Evolutionary conservation across 2,797 vertebrate species (phyloP), one percentile per base, ranked within the genome.

Genomic region (Sebastes trivittatus): DNA sequence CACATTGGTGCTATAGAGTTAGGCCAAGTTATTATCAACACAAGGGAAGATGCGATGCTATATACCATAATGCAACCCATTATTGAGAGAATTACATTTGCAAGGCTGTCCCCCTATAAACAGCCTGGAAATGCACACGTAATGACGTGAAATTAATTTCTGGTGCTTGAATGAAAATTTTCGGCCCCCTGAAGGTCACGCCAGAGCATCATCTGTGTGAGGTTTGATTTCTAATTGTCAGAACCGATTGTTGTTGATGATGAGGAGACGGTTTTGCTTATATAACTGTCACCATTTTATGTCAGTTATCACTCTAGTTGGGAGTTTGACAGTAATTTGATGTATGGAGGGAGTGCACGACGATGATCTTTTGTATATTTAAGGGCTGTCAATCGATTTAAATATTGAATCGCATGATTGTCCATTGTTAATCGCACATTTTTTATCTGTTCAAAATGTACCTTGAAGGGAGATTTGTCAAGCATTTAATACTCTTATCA

Each of bases 21-120:
- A 80, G 59, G 78, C 75, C 75, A 87, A 92, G 84, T 93, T 93
- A 87, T 92, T 88, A 93, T 90, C 86, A 89, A 89, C 88, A 90
- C 87, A 78, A 74, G 76, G 62, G 55, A 88, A 78, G 81, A 92
- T 83, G 42, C 78, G 54, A 73, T 73, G 20, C 72, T 80, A 66
- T 71, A 80, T 84, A 80, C 63, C 36, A 76, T 77, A 68, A 84
- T 20, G 76, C 59, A 89, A 87, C 38, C 65, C 55, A 74, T 83
- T 77, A 93, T 75, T 67, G 59, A 46, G 72, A 78, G 36, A 87
- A 87, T 85, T 83, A 75, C 42, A 84, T 84, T 74, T 82, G 59
- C 62, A 68, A 56, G 34, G 36, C 42, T 66, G 36, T 62, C 72
- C 63, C 72, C 61, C 42, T 46, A 81, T 52, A 62, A 18, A 18